These are phyloP conservation scores for Eilema griseolum DNA, from an alignment of 2,888 invertebrate genomes.

Conservation along the genomic window DNA sequence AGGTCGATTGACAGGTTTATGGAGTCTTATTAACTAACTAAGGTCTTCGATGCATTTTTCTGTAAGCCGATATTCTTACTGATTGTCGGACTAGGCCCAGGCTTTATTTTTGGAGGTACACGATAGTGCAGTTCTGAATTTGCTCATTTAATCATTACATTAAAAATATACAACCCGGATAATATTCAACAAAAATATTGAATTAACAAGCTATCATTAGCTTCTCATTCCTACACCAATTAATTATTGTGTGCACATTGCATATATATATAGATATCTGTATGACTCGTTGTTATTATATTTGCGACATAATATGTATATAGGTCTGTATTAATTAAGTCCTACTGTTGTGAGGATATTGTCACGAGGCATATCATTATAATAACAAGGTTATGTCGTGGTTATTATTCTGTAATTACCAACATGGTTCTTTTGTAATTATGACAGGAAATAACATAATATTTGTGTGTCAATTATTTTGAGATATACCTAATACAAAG, in stretches of 20 bases:
- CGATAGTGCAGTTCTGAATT: too few relatives aligned
- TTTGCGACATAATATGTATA: constrained; percentile 6
- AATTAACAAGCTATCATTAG: too few relatives aligned
- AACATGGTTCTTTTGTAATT: background rate
- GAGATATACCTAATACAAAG: background rate
- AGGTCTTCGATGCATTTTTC: too few relatives aligned
- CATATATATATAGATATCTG: background rate
- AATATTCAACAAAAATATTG: too few relatives aligned
- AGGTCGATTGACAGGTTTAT: too few relatives aligned
- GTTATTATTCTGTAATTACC: background rate
- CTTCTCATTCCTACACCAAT: background rate
- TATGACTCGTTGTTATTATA: constrained; percentile 32
- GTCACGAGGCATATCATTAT: background rate
- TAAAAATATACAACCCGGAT: too few relatives aligned
- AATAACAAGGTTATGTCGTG: constrained; percentile 9
- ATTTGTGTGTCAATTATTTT: background rate
- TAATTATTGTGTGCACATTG: background rate
- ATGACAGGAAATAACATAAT: background rate
- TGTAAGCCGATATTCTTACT: too few relatives aligned
- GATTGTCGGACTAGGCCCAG: too few relatives aligned
- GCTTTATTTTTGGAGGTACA: too few relatives aligned
- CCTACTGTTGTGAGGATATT: constrained; percentile 12
- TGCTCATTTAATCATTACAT: too few relatives aligned
- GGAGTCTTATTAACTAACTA: too few relatives aligned
- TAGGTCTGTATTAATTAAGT: constrained; percentile 15